Evolutionary conservation across 2,888 invertebrate species (phyloP).

Genomic region (Latrodectus elegans): DNA sequence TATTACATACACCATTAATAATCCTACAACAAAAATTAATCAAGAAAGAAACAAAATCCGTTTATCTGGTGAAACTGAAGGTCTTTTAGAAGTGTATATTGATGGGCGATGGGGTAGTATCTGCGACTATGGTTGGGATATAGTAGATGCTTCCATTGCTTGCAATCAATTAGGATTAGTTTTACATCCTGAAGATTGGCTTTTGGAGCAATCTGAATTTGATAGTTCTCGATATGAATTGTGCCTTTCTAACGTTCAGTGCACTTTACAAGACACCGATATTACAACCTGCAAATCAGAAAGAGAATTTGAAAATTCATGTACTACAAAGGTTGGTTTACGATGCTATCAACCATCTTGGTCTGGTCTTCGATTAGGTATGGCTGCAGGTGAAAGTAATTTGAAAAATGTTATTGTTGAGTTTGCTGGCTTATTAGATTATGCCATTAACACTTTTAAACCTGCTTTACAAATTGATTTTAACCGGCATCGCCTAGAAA

Average conservation of each 20-base stretch:
- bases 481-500: constrained; percentile 77
- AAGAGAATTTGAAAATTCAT: constrained; percentile 89
- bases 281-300: constrained; percentile 85
- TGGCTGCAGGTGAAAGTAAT: constrained; percentile 89
- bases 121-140: constrained; percentile 96
- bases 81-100: constrained; percentile 85
- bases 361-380: constrained; percentile 94
- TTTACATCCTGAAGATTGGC: constrained; percentile 94
- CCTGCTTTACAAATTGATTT: constrained; percentile 88
- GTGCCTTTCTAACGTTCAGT: constrained; percentile 89
- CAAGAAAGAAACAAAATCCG: constrained; percentile 79
- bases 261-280: constrained; percentile 92
- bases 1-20: constrained; percentile 46
- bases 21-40: not conserved
- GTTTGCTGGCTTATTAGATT: constrained; percentile 94
- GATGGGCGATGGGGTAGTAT: constrained; percentile 96
- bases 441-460: constrained; percentile 88
- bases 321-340: constrained; percentile 90
- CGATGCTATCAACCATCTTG: constrained; percentile 92
- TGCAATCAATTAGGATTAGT: constrained; percentile 96
- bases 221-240: constrained; percentile 82
- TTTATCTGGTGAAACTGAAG: constrained; percentile 90
- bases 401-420: constrained; percentile 91
- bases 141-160: constrained; percentile 90
- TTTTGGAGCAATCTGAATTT: constrained; percentile 86